A percentile compares a stretch with the other conserved stretches of the same genome.
These are phyloP conservation scores for Muscicapa striata DNA, from an alignment of 2,797 vertebrate genomes.

Conservation along the genomic window DNA sequence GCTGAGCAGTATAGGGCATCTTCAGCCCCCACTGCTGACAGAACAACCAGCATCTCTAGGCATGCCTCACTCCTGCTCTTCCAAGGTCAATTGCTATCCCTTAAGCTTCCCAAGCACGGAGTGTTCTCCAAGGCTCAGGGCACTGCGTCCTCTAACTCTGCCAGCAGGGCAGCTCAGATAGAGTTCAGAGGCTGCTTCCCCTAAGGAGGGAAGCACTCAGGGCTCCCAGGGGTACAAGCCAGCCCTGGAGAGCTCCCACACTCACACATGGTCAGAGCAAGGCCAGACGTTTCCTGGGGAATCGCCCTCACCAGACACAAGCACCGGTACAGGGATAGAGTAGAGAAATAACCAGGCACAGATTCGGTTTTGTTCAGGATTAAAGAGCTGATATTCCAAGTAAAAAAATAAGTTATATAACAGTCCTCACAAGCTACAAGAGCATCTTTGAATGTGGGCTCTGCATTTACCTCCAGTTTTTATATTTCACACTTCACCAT, in stretches of 20 bases:
- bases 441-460: conserved; percentile 27
- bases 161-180: accelerated
- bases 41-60: accelerated
- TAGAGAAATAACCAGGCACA: background rate
- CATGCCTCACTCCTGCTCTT: background rate
- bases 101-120: accelerated
- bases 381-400: background rate
- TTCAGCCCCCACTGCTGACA: background rate
- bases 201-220: accelerated
- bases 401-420: conserved; percentile 46
- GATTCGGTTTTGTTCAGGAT: background rate
- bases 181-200: background rate
- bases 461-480: conserved; percentile 5
- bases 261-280: background rate
- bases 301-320: background rate
- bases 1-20: accelerated
- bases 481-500: background rate
- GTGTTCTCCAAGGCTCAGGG: background rate
- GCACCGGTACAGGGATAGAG: background rate
- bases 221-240: accelerated
- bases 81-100: background rate
- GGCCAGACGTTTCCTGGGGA: background rate
- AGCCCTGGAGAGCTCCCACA: background rate
- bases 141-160: accelerated
- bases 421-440: background rate